A percentile compares a stretch with the other conserved stretches of the same genome.
Evolutionary conservation across 2,888 invertebrate genomes (phyloP).

Genomic region (Polyommatus iphigenia): DNA sequence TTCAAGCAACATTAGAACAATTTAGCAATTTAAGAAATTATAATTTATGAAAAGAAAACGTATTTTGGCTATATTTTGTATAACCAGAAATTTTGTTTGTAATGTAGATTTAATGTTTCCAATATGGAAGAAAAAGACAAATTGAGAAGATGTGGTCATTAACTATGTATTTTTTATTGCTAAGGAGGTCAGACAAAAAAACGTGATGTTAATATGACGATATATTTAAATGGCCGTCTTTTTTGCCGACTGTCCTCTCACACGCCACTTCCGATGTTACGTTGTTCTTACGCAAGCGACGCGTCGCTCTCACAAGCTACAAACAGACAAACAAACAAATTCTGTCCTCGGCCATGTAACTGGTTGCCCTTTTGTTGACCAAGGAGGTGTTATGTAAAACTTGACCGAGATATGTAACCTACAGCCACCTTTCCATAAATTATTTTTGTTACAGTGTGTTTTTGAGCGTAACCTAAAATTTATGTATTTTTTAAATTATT

Average conservation of each 20-base stretch:
- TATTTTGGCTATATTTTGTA: no score
- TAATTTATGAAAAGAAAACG: no score
- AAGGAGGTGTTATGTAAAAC: slow-evolving; percentile 17
- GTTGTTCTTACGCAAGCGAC: slow-evolving; percentile 41
- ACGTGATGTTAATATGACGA: not conserved
- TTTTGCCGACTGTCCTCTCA: slow-evolving; percentile 32
- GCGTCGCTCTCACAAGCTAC: slow-evolving; percentile 46
- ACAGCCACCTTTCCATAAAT: not conserved
- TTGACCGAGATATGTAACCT: slow-evolving; percentile 2
- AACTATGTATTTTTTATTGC: no score
- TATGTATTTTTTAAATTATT: not conserved
- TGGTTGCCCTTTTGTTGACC: slow-evolving; percentile 8
- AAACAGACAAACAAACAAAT: slow-evolving; percentile 30
- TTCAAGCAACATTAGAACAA: not conserved
- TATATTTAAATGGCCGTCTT: not conserved
- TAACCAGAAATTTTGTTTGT: no score
- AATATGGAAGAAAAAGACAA: not conserved
- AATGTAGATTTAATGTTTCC: not conserved
- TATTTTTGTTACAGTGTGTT: not conserved
- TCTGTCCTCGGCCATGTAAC: slow-evolving; percentile 8
- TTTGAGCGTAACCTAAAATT: not conserved
- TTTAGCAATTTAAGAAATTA: not conserved
- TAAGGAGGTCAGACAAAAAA: no score
- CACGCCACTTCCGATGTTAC: slow-evolving; percentile 58
- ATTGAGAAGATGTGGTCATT: no score